A percentile compares a stretch with the other conserved stretches of the same genome.
Evolutionary conservation across 2,888 invertebrate genomes (phyloP).

Genomic region (Tipula vernalis): DNA sequence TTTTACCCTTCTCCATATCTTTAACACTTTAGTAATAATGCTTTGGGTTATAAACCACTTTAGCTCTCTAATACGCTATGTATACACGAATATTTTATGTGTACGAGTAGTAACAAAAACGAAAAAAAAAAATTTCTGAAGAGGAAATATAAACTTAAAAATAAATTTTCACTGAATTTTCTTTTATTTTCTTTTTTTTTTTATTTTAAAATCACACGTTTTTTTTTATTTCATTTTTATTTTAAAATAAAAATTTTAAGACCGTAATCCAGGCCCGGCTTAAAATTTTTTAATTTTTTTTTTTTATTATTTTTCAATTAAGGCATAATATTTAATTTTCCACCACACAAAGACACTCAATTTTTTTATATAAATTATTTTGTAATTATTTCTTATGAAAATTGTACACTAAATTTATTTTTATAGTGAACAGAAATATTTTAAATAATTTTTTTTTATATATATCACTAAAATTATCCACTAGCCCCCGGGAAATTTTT

Average conservation of each 20-base stretch:
- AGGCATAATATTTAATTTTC: neutral
- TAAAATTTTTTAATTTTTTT: neutral
- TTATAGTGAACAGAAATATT: neutral
- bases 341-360: neutral
- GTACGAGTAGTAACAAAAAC: neutral
- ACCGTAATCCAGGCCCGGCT: slow-evolving; percentile 9
- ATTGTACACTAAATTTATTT: neutral
- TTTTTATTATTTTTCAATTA: neutral
- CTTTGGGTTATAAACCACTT: neutral
- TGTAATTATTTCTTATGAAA: neutral
- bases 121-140: neutral
- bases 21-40: neutral
- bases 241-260: neutral
- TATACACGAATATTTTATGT: neutral
- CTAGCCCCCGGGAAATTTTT: slow-evolving; percentile 6
- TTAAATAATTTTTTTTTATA: neutral
- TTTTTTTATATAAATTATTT: neutral
- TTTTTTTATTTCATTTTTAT: neutral
- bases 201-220: neutral
- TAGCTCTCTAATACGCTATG: neutral
- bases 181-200: neutral
- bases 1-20: neutral
- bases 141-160: slow-evolving; percentile 5
- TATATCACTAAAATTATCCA: neutral
- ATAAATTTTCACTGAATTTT: slow-evolving; percentile 7